Evolutionary conservation across 2,888 invertebrate genomes (phyloP).

Genomic region (Phragmatobia fuliginosa): DNA sequence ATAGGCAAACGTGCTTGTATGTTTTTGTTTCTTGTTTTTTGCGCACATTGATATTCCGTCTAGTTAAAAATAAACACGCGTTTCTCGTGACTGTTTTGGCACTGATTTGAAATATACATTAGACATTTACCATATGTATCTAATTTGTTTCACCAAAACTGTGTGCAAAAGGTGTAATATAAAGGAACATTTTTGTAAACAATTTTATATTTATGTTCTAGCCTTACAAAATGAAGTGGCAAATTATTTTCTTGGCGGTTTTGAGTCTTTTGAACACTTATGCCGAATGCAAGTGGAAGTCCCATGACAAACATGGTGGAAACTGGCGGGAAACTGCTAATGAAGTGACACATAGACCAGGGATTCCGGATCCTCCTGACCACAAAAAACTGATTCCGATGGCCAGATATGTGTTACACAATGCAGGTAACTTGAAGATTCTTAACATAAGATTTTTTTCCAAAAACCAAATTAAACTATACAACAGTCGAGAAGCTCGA

Average conservation of each 20-base stretch:
- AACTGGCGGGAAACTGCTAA: conserved; percentile 56
- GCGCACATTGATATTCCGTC: conserved; percentile 24
- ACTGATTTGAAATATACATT: conserved; percentile 24
- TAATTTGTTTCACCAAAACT: background rate
- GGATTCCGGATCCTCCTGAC: conserved; percentile 83
- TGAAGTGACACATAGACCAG: conserved; percentile 55
- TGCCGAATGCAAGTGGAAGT: conserved; percentile 56
- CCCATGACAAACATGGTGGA: conserved; percentile 24
- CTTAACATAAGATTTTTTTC: background rate
- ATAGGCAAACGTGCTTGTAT: conserved; percentile 31
- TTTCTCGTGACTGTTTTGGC: conserved; percentile 50
- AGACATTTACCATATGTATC: background rate
- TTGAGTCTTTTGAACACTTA: conserved; percentile 48
- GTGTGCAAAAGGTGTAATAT: background rate
- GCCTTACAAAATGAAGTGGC: conserved; percentile 55
- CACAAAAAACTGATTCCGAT: conserved; percentile 88
- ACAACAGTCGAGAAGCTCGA: background rate
- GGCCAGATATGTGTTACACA: conserved; percentile 91
- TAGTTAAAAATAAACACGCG: conserved; percentile 41
- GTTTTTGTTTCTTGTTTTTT: conserved; percentile 28
- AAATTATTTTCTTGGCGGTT: conserved; percentile 41
- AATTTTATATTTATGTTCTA: conserved; percentile 21
- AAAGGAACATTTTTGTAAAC: background rate
- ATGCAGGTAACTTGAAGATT: conserved; percentile 83
- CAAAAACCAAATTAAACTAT: background rate